phyloP scores from a whole-genome alignment of 2,113 vertebrate species.

The Riparia riparia region DNA sequence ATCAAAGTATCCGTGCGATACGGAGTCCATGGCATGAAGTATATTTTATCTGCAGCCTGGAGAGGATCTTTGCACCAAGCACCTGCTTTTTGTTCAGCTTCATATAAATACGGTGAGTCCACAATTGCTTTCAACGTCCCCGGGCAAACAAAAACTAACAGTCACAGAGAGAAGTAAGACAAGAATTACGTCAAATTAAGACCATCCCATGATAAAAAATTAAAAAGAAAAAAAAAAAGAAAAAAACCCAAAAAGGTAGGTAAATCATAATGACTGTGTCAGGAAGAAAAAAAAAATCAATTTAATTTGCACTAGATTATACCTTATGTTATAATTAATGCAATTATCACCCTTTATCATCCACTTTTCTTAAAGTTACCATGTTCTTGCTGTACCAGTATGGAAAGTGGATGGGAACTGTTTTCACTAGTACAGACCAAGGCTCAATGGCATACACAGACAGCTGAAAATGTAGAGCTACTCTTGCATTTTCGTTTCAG shows the following conservation, averaged over 20 bases:
- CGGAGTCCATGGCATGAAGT: constrained; percentile 99
- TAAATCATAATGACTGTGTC: constrained; percentile 64
- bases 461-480: constrained; percentile 70
- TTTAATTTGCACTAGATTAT: constrained; percentile 70
- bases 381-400: constrained; percentile 58
- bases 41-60: constrained; percentile 98
- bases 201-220: constrained; percentile 18
- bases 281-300: constrained; percentile 72
- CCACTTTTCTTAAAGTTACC: constrained; percentile 69
- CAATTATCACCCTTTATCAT: constrained; percentile 54
- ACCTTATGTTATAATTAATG: constrained; percentile 58
- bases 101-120: constrained; percentile 95
- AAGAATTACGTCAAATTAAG: constrained; percentile 78
- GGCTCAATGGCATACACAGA: constrained; percentile 63
- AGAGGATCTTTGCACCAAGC: constrained; percentile 99
- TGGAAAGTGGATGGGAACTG: constrained; percentile 47
- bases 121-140: constrained; percentile 98
- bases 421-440: constrained; percentile 68
- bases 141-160: constrained; percentile 99
- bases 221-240: not conserved
- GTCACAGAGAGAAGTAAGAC: constrained; percentile 87
- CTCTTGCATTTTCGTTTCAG: constrained; percentile 47
- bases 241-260: constrained; percentile 34
- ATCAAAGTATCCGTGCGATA: constrained; percentile 98
- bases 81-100: constrained; percentile 99